These are phyloP conservation scores for Ichneumoninae sp. DNA, from an alignment of 2,888 invertebrate species.

Conservation along the genomic window DNA sequence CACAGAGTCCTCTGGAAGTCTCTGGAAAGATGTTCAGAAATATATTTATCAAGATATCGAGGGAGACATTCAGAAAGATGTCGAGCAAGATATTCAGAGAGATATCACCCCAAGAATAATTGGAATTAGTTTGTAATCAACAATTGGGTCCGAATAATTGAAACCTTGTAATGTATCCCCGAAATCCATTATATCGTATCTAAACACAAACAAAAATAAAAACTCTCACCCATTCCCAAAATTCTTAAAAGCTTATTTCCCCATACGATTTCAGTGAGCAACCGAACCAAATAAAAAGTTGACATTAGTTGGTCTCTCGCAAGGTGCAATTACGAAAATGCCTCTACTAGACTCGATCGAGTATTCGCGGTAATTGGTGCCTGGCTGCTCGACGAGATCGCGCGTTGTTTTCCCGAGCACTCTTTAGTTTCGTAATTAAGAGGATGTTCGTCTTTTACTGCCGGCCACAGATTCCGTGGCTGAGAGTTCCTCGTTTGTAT, in stretches of 20 bases:
- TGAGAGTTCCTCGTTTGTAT: conserved; percentile 4
- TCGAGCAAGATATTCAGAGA: too few relatives aligned
- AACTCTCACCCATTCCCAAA: too few relatives aligned
- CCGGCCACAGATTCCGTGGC: neutral
- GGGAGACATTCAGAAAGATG: too few relatives aligned
- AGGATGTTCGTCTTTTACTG: conserved; percentile 11
- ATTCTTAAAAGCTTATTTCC: too few relatives aligned
- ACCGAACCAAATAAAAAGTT: neutral
- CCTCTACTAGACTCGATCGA: neutral
- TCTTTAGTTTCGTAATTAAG: conserved; percentile 34
- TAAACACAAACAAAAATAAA: too few relatives aligned
- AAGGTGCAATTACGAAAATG: conserved; percentile 17
- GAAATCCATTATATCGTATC: too few relatives aligned
- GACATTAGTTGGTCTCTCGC: neutral
- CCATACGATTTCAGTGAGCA: neutral
- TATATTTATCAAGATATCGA: neutral
- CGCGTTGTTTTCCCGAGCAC: conserved; percentile 14
- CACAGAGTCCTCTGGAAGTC: too few relatives aligned
- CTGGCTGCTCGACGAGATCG: neutral
- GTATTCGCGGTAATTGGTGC: conserved; percentile 27
- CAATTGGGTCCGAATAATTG: too few relatives aligned
- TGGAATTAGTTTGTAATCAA: too few relatives aligned
- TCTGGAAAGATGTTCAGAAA: neutral
- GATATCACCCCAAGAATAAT: too few relatives aligned
- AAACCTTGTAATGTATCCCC: too few relatives aligned